Base-by-base conservation (phyloP, 2,113 vertebrate genomes). In the human region DNA sequence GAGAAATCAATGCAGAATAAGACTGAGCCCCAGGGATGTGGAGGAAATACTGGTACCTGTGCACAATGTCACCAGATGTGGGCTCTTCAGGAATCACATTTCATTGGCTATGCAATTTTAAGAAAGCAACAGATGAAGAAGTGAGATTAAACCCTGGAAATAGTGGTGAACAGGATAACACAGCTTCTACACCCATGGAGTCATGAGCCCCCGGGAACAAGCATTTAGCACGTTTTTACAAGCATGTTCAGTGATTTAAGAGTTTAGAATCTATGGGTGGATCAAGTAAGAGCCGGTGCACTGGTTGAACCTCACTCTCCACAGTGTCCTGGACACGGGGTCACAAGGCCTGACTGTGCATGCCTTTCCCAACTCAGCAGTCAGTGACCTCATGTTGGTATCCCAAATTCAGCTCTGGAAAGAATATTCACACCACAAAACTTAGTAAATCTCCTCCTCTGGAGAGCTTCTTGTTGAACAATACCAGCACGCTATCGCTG, bases 41-140 rank as follows among this genome's bases (percentile, higher is more conserved):
- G 81, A 86, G 25, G 48, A 90, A 88, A 84, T 6, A 11, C 11
- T 8, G 32, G 48, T 20, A 25, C 6, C 27, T 38, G 2, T 7
- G 8, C 8, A 6, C 48, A 30, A 1, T 0, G 0, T 32, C 30
- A 0, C 52, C n/a, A 43, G 50, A 23, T 16, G 0, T 50, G 35
- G n/a, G 25, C 50, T 72, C 32, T 66, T 78, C 16, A 5, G n/a
- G 11, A 79, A 25, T 22, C 20, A 48, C 18, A 14, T n/a, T 76
- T 68, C 25, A 61, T 4, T 17, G 11, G 18, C 22, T 30, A 1
- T 2, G 12, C 11, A 55, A 32, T 86, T 52, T n/a, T 72, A 87
- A n/a, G 32, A 72, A 86, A 92, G 55, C 55, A 80, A 25, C 38
- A 13, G 32, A 48, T 16, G 17, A 70, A 73, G 64, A 64, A 73